These are phyloP conservation scores for Lathamus discolor DNA, from an alignment of 2,113 vertebrate genomes.

Conservation along the genomic window DNA sequence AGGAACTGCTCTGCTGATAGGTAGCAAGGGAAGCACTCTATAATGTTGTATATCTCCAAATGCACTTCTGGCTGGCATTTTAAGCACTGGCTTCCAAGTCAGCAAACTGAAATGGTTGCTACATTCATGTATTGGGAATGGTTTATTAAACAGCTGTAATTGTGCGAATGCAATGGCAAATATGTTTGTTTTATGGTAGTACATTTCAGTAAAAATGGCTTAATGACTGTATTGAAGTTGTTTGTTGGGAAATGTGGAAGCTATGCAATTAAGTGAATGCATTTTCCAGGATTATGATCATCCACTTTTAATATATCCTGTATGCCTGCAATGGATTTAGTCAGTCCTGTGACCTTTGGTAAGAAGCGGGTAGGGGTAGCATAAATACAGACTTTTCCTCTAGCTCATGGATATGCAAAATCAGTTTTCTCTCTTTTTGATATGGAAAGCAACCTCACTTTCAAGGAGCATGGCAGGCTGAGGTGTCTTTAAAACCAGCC, in stretches of 20 bases:
- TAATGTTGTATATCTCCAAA: background rate
- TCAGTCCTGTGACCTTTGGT: background rate
- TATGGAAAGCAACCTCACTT: background rate
- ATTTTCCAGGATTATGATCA: constrained; percentile 1
- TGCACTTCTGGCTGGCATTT: background rate
- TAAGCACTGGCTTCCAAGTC: background rate
- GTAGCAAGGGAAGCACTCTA: background rate
- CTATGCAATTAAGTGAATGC: background rate
- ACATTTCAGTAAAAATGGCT: background rate
- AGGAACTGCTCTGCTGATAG: background rate
- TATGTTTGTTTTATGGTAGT: background rate
- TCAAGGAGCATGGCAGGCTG: background rate
- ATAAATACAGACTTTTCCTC: background rate
- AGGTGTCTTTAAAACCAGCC: background rate
- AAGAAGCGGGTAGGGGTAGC: background rate
- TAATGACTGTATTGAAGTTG: background rate
- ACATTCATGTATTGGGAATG: background rate
- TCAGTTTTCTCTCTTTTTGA: background rate
- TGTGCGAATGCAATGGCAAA: background rate
- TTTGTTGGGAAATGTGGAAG: background rate
- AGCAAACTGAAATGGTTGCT: background rate
- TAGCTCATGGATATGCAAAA: background rate
- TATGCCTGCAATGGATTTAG: background rate
- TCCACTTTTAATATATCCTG: background rate
- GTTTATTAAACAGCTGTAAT: constrained; percentile 30